Base-by-base conservation (phyloP, 2,888 invertebrate genomes). In the Scotopteryx bipunctaria region DNA sequence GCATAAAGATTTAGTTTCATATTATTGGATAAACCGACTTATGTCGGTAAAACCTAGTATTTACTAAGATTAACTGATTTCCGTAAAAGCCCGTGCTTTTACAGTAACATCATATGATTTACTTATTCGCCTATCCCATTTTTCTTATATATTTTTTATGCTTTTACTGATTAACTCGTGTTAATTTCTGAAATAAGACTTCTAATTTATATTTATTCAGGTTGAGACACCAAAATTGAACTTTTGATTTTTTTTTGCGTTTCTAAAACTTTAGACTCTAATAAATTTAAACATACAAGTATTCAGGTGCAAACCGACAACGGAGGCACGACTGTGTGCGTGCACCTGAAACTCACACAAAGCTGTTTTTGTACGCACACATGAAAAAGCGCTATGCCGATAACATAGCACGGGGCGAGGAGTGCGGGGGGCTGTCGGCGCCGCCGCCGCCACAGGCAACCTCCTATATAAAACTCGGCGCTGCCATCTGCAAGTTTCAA, bases 401-500 rank as follows among this genome's bases (percentile, higher is more conserved):
- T 57, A 62, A 41, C 43, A 49, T 13, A 33, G 44, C 48, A 33
- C 21, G 44, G 52, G 49, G 59, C 55, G 69, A 45, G 64, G 59
- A 59, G 73, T 41, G 63, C 48, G 67, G 63, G 69, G 68, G 67
- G 44, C 40, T 61, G 53, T 63, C 32, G 67, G 58, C 63, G 68
- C 54, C 66, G 73, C 73, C 73, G 33, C 63, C 73, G 71, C 69
- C 69, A 67, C 72, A 68, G 71, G 70, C 79, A 77, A 76, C 83
- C 75, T 76, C 70, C 79, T 83, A 77, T 85, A 90, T 90, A 90
- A 83, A 89, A 87, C 78, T 85, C 83, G 76, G 80, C 84, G 81
- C 87, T 82, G 90, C 88, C 90, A 87, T 90, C 90, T 90, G 83
- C 86, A 85, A 83, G 89, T 87, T 88, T 86, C 83, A 88, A 89